Evolutionary conservation across 2,888 invertebrate genomes (phyloP), one percentile per base, ranked within the genome.

Genomic region (Neoascia interrupta): DNA sequence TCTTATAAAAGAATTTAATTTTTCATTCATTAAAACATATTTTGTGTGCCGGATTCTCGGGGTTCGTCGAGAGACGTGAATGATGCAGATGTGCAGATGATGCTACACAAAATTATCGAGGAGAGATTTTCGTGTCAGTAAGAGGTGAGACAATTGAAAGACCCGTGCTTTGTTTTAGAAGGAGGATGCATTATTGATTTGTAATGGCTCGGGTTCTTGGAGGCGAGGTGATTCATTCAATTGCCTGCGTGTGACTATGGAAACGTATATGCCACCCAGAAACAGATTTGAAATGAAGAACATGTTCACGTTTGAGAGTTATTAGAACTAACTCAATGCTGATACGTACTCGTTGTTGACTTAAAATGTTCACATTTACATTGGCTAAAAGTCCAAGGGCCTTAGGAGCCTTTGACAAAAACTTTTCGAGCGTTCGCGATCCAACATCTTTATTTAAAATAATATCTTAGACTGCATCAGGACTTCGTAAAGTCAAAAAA

Each of bases 11-110:
- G 45, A 64, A 76, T 53, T 51, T 53, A 21, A 58, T 64, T 76
- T 76, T 76, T 76, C 75, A 75, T 75, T 75, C 75, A 75, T 58
- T 69, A 70, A 64, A 43, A 43, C 21, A 58, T 56, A 47, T 43
- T 53, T 43, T 69, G 31, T 34, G 37, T 19, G 19, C 23, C 3
- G 4, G 10, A 8, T 51, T 13, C 4, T 37, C 19, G 36, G 16
- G n/a, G n/a, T n/a, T n/a, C n/a, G n/a, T n/a, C n/a, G n/a, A n/a
- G n/a, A 26, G 36, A 49, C 43, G 26, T 28, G 26, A 13, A 61
- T 70, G 60, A 53, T 61, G 49, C 51, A 53, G 51, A 61, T 37
- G 63, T 28, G 47, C 10, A 5, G 45, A 47, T 60, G 60, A 26
- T 36, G 34, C n/a, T 21, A 19, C 21, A 23, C 1, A 58, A 28